Evolutionary conservation across 2,888 invertebrate species (phyloP).

Genomic region (Athripsodes cinereus): DNA sequence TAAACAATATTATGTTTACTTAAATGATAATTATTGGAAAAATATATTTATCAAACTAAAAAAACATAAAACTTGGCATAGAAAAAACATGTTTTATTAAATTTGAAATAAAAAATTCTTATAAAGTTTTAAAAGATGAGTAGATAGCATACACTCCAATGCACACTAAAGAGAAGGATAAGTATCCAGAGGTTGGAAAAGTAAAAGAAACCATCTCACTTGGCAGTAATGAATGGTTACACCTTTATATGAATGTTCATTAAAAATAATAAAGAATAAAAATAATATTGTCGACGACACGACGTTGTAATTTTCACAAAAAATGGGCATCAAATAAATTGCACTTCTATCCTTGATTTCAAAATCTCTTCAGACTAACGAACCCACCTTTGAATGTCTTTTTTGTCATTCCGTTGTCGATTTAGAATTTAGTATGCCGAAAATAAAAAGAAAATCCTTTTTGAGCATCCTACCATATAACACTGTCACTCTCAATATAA

Average conservation of each 20-base stretch:
- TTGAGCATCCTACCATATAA: neutral
- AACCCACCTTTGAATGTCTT: slow-evolving; percentile 17
- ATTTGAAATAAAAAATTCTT: too few relatives aligned
- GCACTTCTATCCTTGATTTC: slow-evolving; percentile 18
- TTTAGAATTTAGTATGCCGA: slow-evolving; percentile 16
- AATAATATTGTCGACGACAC: neutral
- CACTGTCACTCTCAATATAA: neutral
- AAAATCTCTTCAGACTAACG: slow-evolving; percentile 13
- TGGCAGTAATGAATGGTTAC: too few relatives aligned
- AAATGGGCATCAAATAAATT: slow-evolving; percentile 11
- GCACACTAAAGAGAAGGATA: too few relatives aligned
- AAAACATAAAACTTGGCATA: too few relatives aligned
- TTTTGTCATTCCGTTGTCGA: slow-evolving; percentile 8
- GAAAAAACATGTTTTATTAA: too few relatives aligned
- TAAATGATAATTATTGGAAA: too few relatives aligned
- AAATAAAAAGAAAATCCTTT: slow-evolving; percentile 3
- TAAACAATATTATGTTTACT: too few relatives aligned
- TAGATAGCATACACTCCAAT: too few relatives aligned
- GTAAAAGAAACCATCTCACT: too few relatives aligned
- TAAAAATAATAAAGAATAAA: neutral
- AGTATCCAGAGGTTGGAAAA: too few relatives aligned
- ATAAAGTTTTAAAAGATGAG: too few relatives aligned
- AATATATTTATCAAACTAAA: too few relatives aligned
- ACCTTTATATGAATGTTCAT: neutral
- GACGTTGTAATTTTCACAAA: neutral